phyloP scores from a whole-genome alignment of 2,797 vertebrate species.

The Channa striata region DNA sequence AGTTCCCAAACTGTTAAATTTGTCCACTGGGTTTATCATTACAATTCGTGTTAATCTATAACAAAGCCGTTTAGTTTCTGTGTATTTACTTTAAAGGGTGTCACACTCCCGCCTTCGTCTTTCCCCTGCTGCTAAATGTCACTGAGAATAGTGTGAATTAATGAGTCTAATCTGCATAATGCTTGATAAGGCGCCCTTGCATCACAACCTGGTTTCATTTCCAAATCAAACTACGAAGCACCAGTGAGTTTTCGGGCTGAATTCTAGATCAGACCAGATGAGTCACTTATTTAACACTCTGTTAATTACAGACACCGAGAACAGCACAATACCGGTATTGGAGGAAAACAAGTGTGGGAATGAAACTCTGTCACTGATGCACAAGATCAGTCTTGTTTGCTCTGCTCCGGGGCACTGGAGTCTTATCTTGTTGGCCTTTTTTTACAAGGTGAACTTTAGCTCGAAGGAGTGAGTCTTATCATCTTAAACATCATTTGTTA shows the following conservation, averaged over 20 bases:
- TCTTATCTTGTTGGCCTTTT: neutral
- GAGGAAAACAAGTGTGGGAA: neutral
- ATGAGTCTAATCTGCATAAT: neutral
- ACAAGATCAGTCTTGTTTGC: neutral
- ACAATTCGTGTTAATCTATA: too few relatives aligned
- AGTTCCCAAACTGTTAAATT: neutral
- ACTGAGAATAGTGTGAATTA: neutral
- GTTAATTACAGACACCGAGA: neutral
- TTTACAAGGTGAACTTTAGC: neutral
- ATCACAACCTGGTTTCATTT: neutral
- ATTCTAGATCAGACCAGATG: neutral
- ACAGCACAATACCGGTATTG: neutral
- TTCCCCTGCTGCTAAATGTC: neutral
- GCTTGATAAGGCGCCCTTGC: neutral
- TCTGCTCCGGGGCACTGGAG: neutral
- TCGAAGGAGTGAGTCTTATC: conserved; percentile 44
- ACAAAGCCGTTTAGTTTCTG: too few relatives aligned
- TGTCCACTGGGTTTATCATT: neutral
- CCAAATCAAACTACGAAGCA: neutral
- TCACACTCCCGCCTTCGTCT: neutral
- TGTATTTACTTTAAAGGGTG: neutral
- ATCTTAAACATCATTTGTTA: too few relatives aligned
- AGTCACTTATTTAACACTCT: conserved; percentile 11
- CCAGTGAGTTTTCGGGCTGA: neutral
- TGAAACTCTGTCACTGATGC: conserved; percentile 29